These are phyloP conservation scores for Helicorthomorpha holstii DNA, from an alignment of 1,140 invertebrate genomes.

Conservation along the genomic window DNA sequence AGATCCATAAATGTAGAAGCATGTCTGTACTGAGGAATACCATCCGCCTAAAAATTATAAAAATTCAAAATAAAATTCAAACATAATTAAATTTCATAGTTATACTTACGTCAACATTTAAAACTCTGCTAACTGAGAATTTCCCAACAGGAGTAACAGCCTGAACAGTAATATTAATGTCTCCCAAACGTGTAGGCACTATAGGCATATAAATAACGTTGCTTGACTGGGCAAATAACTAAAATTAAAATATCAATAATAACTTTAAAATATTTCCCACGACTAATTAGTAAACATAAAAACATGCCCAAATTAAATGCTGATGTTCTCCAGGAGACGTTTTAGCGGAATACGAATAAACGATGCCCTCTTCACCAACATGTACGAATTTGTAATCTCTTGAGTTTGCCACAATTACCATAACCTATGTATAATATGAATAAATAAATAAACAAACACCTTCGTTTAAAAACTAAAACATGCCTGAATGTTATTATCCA, in stretches of 20 bases:
- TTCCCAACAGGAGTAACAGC: slow-evolving; percentile 70
- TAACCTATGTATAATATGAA: slow-evolving; percentile 37
- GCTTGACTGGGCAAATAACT: slow-evolving; percentile 20
- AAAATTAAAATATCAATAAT: slow-evolving; percentile 2
- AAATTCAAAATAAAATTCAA: slow-evolving; percentile 3
- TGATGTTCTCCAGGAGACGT: slow-evolving; percentile 83
- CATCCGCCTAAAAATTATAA: slow-evolving; percentile 51
- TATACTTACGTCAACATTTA: slow-evolving; percentile 51
- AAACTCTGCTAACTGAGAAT: slow-evolving; percentile 47
- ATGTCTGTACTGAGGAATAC: slow-evolving; percentile 75
- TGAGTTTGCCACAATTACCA: slow-evolving; percentile 69
- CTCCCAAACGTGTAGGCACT: slow-evolving; percentile 60
- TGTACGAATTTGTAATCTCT: slow-evolving; percentile 84
- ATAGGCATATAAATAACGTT: slow-evolving; percentile 69
- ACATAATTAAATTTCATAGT: slow-evolving; percentile 2
- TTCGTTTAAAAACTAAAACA: background rate
- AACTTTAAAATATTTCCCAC: background rate
- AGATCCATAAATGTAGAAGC: slow-evolving; percentile 80
- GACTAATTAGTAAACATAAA: slow-evolving; percentile 23
- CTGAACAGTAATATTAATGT: slow-evolving; percentile 59
- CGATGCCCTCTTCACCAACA: slow-evolving; percentile 76
- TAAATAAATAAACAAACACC: slow-evolving; percentile 1
- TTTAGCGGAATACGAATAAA: slow-evolving; percentile 62
- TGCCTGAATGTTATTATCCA: slow-evolving; percentile 47
- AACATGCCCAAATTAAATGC: slow-evolving; percentile 76